phyloP scores from a whole-genome alignment of 2,888 invertebrate genomes.

The Chaetogeoica ovagalla region DNA sequence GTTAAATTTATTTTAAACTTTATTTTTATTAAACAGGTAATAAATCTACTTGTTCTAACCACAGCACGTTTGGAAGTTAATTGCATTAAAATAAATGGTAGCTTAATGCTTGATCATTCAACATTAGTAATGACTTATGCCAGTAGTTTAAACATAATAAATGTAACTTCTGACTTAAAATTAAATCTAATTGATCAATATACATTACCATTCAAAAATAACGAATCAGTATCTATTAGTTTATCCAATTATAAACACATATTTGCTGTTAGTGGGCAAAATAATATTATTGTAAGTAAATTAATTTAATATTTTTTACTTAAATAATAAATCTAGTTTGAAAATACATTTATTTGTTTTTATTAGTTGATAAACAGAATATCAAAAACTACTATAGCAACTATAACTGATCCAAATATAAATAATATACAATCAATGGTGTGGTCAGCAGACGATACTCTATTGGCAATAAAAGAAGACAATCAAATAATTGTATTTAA shows the following conservation, averaged over 20 bases:
- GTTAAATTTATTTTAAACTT: not conserved
- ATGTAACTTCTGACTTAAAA: not conserved
- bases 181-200: not conserved
- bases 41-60: not conserved
- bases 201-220: conserved; percentile 6
- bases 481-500: conserved; percentile 36
- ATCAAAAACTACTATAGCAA: not conserved
- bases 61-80: not conserved
- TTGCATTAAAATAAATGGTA: conserved; percentile 26
- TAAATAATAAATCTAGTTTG: not conserved
- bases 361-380: conserved; percentile 29
- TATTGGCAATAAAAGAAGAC: conserved; percentile 28
- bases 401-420: not conserved
- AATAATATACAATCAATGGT: conserved; percentile 37
- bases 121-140: conserved; percentile 32
- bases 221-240: conserved; percentile 15
- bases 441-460: conserved; percentile 34
- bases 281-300: conserved; percentile 32
- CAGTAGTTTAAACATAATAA: conserved; percentile 8
- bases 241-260: conserved; percentile 22
- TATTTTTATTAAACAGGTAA: conserved; percentile 25
- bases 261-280: conserved; percentile 34
- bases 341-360: not conserved
- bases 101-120: conserved; percentile 25
- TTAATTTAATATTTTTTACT: conserved; percentile 1